These are phyloP conservation scores for Pocota personata DNA, from an alignment of 2,888 invertebrate genomes.

Conservation along the genomic window DNA sequence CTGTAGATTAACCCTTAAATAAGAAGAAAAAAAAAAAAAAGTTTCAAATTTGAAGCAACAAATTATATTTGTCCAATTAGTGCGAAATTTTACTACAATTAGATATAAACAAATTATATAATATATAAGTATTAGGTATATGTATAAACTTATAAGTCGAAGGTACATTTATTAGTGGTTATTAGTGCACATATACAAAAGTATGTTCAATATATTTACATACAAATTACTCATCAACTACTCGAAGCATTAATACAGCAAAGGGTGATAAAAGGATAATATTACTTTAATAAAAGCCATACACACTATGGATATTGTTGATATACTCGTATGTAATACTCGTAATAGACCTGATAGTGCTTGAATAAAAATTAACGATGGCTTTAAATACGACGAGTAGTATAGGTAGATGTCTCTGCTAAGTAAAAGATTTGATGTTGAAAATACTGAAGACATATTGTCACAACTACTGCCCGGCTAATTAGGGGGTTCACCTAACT, in stretches of 20 bases:
- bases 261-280: background rate
- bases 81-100: slow-evolving; percentile 3
- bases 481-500: too few species aligned
- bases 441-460: too few species aligned
- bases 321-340: background rate
- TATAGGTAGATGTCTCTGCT: too few species aligned
- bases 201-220: background rate
- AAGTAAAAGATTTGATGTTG: too few species aligned
- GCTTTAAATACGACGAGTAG: too few species aligned
- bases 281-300: background rate
- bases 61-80: slow-evolving; percentile 6
- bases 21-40: slow-evolving; percentile 46
- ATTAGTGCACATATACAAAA: background rate
- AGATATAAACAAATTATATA: background rate
- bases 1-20: slow-evolving; percentile 69
- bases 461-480: too few species aligned
- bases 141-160: background rate
- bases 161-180: background rate
- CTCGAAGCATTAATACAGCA: slow-evolving; percentile 7
- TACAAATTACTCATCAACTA: background rate
- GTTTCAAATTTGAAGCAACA: slow-evolving; percentile 33
- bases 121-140: background rate
- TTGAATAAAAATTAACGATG: too few species aligned
- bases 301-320: background rate
- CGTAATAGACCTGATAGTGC: too few species aligned